Evolutionary conservation across 2,888 invertebrate species (phyloP), one percentile per base, ranked within the genome.

Genomic region (Papilio gigon): DNA sequence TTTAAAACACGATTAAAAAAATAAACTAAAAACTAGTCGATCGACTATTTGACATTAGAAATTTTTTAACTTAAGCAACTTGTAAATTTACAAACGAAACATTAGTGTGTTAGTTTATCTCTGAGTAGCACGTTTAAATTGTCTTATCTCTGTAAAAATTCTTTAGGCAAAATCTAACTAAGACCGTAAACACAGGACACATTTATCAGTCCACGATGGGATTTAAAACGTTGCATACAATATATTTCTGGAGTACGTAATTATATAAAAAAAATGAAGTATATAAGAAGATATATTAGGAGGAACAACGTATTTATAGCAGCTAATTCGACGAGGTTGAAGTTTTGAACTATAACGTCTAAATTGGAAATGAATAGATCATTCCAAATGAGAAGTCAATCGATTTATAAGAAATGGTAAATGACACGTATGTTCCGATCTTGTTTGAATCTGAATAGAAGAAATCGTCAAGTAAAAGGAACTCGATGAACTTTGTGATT

Each of bases 1-100:
- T 44, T 44, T 12, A 3, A 25, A 47, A 25, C 50, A 6, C 47
- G 47, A 22, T 47, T 50, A 27, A 27, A 50, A n/a, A n/a, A n/a
- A n/a, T n/a, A n/a, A 50, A 14, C 50, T 50, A 50, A 14, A 50
- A 50, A 50, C 50, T 27, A 50, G 50, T 50, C n/a, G 5, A 27
- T 50, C 27, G 50, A 50, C 25, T n/a, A 50, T 14, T n/a, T 50
- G 50, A 9, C 50, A 27, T 50, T 25, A 50, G n/a, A 25, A 25
- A 5, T 50, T 25, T 27, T 50, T 50, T 50, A 50, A 25, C n/a
- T 17, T 12, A 47, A 47, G 20, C 22, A 47, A 47, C 11, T 47
- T 47, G 20, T 42, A n/a, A n/a, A n/a, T 17, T 42, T 17, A 44
- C 2, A 20, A 20, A 22, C 22, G 22, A 4, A 9, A 47, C 47